Base-by-base conservation (phyloP, 1,140 invertebrate genomes). In the Proales similis region DNA sequence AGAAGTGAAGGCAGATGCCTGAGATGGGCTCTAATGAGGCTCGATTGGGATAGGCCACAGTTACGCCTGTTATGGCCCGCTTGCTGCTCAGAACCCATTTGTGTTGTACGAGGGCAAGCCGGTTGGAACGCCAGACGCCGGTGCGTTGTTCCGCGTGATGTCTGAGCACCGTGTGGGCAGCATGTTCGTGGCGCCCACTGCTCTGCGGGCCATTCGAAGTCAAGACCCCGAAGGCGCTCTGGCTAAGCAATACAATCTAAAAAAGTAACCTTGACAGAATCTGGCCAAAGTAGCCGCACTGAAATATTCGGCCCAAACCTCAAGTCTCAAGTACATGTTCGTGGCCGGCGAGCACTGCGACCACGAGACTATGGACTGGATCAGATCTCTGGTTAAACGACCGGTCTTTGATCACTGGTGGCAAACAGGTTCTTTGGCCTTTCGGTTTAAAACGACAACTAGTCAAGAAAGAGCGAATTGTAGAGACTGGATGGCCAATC, bases 91-190 rank as follows among this genome's bases (percentile, higher is more conserved):
- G 1, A 79, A 84, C 29, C 91, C 88, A 0, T 86, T 86, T 65
- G 79, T 95, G 1, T 81, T 95, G 76, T 94, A 90, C 74, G 90
- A 95, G 72, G 90, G 90, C 1, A 94, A 93, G 70, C 90, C 90
- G 0, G 88, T 92, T 67, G 82, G 88, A 51, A 93, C 90, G 1
- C 90, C 90, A 0, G 85, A 93, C 77, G 83, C 88, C 3, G 84
- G 85, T 24, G 86, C 89, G 70, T 93, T 89, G 76, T 90, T 88
- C 70, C 86, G 89, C 67, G 83, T 95, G 17, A 86, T 93, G 49
- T 82, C 85, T 57, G 84, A 91, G 48, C 86, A 94, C 70, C 80
- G 83, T 68, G 86, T 93, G 0, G 85, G 84, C 46, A 83, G 82
- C 0, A 77, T 93, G 45, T 90, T 93, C 69, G 86, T 86, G 0